Evolutionary conservation across 92 coral and sea anemone species (phyloP), one percentile per base, ranked within the genome.

Genomic region (Palythoa caribaeorum): DNA sequence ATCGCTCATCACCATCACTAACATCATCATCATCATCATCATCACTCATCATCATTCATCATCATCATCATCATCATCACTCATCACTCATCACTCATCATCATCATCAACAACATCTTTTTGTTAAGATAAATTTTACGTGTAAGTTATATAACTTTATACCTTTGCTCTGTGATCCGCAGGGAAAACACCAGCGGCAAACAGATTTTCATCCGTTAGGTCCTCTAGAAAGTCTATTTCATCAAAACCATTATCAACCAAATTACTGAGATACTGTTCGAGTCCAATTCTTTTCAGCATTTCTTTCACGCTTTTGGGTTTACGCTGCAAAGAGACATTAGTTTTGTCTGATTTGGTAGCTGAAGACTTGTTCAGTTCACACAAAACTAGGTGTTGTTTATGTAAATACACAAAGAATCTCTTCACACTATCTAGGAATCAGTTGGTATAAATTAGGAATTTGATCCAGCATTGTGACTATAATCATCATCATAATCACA

Each of bases 201-300:
- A 74, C 15, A 97, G 88, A 38, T 94, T 96, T 1, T 87, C 89
- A 69, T 87, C 96, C 12, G 95, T 62, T 9, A 97, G 88, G 38
- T 95, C 98, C 83, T 83, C 83, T 37, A 97, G 91, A 76, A 97
- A 95, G 12, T 87, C 93, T 69, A 97, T 51, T 44, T 91, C 87
- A 73, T 97, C 99, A 72, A 83, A 95, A 8, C 99, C 99, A 80
- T 94, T 86, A 1, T 87, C 91, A 7, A 89, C 73, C 71, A 97
- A 93, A 11, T 68, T 85, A n/a, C 19, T 65, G 51, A 84, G 80
- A 78, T 92, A 97, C 83, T 92, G 94, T 9, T 94, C 71, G 55
- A 92, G 93, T 38, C 97, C 97, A 68, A 97, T 93, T 78, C 91
- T 84, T 75, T 90, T 87, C 85, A 96, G 89, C 59, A 96, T 72